Percentiles rank a stretch among this genome's conserved stretches.
These are phyloP conservation scores for Rhingia campestris DNA, from an alignment of 2,888 invertebrate species.

Conservation along the genomic window DNA sequence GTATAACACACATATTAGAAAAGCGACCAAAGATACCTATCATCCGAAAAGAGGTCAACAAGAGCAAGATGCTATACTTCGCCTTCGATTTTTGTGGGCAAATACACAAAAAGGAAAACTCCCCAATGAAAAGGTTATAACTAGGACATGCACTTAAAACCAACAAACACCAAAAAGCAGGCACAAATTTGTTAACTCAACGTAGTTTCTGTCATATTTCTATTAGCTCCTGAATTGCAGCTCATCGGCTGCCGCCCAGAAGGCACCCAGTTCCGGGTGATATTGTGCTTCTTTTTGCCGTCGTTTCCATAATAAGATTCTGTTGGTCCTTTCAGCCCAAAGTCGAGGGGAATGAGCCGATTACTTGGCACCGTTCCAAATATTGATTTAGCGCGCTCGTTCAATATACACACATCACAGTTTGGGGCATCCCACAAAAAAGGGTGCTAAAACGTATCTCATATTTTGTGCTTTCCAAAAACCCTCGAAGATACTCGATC, in stretches of 20 bases:
- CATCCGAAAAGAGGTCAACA: conserved; percentile 6
- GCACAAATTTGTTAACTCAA: conserved; percentile 67
- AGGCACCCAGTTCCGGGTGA: conserved; percentile 50
- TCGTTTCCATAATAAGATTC: conserved; percentile 57
- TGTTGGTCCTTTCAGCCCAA: conserved; percentile 18
- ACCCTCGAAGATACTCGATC: conserved; percentile 48
- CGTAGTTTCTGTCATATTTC: conserved; percentile 67
- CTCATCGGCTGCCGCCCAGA: conserved; percentile 36
- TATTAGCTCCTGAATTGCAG: conserved; percentile 54
- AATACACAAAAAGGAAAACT: background rate
- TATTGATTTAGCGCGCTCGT: conserved; percentile 50
- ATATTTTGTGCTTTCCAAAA: conserved; percentile 28
- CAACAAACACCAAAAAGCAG: conserved; percentile 36
- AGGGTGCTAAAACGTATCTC: conserved; percentile 59
- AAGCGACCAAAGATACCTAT: background rate
- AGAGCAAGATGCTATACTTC: conserved; percentile 6
- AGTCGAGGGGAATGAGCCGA: background rate
- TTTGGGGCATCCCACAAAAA: conserved; percentile 18
- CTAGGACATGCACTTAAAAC: conserved; percentile 69
- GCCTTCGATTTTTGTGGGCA: conserved; percentile 40
- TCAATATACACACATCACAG: conserved; percentile 43
- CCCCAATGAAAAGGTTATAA: conserved; percentile 31
- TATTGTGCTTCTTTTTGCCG: conserved; percentile 12
- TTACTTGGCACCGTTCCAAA: conserved; percentile 52
- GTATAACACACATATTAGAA: conserved; percentile 18